Evolutionary conservation across 2,888 invertebrate genomes (phyloP), one percentile per base, ranked within the genome.

Genomic region (Eupithecia tripunctaria): DNA sequence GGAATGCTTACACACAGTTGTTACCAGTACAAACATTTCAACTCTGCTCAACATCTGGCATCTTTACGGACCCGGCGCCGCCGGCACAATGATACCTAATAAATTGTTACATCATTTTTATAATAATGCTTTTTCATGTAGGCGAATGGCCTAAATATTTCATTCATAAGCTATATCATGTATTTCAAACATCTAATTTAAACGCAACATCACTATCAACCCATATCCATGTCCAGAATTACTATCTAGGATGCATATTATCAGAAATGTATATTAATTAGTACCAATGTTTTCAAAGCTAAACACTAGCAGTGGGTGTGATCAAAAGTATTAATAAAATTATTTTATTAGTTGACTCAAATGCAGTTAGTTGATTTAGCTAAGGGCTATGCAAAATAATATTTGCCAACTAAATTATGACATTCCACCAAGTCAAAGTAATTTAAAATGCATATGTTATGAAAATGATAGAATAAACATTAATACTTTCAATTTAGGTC

Each of bases 401-500:
- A 81, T 82, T 80, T 76, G 77, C 79, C 71, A 78, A 82, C 79
- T 74, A 75, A 78, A 63, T 73, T 82, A 81, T 82, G 81, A 82
- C 78, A 82, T 77, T 80, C 62, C 68, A 78, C 80, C 77, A 79
- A 80, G 79, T 76, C 74, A 78, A 51, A 70, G 79, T 72, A 74
- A 77, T 74, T 78, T 81, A 78, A 82, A 84, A 82, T 83, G 81
- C 82, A 82, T 79, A 78, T 71, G 77, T 79, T 82, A 80, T 77
- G 78, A 80, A 81, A 80, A 82, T 82, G 76, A n/a, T n/a, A n/a
- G n/a, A n/a, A n/a, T 79, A 76, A 4, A 78, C 78, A 78, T 80
- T 83, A 85, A 84, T 84, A 84, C 82, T 82, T 73, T 78, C 79
- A 82, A 80, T 80, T n/a, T 76, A 74, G 78, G 81, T 77, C 76